Conservation (phyloP, 2,888 invertebrate species). For the Oscheius sp. region DNA sequence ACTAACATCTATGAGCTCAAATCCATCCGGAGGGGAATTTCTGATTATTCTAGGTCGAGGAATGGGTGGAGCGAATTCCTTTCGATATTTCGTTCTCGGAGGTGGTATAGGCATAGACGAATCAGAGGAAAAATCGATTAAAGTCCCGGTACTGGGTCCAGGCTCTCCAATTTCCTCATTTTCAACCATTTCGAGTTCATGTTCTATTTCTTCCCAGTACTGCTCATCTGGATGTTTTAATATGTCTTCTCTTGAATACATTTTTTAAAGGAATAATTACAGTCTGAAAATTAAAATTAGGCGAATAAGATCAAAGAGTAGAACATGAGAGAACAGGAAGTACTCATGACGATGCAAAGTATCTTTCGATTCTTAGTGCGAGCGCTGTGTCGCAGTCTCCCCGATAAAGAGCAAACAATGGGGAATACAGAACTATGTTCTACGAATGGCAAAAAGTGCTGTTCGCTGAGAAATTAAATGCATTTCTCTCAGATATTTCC, state of each 20-base stretch:
- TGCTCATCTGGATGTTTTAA: conserved; percentile 1
- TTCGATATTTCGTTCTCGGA: conserved; percentile 1
- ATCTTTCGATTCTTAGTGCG: not conserved
- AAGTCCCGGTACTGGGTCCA: not conserved
- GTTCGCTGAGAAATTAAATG: too few relatives aligned
- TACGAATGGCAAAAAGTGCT: too few relatives aligned
- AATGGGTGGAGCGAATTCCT: not conserved
- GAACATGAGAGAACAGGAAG: not conserved
- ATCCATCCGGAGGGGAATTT: conserved; percentile 9
- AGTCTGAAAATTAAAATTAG: not conserved
- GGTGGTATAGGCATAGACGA: conserved; percentile 2
- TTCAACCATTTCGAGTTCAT: conserved; percentile 6
- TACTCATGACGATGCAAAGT: conserved; percentile 1
- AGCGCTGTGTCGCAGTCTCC: not conserved
- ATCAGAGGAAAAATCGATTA: not conserved
- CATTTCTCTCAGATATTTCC: too few relatives aligned
- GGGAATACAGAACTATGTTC: not conserved
- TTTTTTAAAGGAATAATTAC: too few relatives aligned
- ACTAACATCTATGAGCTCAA: conserved; percentile 6
- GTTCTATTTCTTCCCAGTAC: not conserved
- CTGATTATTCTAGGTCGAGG: not conserved
- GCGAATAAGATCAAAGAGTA: not conserved
- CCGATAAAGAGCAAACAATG: conserved; percentile 11
- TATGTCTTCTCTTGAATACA: not conserved
- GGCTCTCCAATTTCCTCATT: not conserved